A percentile compares a stretch with the other conserved stretches of the same genome.
These are phyloP conservation scores for Nothoprocta pentlandii DNA, from an alignment of 2,113 vertebrate species.

Conservation along the genomic window DNA sequence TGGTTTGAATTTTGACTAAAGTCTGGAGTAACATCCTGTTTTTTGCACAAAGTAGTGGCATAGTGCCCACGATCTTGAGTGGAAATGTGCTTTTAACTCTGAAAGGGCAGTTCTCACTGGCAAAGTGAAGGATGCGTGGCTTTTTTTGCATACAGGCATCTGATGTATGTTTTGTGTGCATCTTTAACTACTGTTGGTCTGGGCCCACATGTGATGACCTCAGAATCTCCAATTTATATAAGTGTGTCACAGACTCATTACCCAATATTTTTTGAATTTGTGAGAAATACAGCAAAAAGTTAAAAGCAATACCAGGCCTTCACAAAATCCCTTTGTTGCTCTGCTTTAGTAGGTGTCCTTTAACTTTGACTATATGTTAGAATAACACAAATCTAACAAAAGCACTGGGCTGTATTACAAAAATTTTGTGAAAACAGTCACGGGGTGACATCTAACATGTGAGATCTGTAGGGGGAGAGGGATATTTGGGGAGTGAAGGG, in stretches of 20 bases:
- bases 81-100: neutral
- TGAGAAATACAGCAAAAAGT: neutral
- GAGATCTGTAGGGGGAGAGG: neutral
- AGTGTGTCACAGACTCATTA: neutral
- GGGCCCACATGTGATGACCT: neutral
- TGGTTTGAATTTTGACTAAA: neutral
- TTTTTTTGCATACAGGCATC: neutral
- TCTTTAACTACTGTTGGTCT: neutral
- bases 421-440: neutral
- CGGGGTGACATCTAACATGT: neutral
- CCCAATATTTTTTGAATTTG: neutral
- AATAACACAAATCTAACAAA: neutral
- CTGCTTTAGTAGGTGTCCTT: neutral
- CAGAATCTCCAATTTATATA: neutral
- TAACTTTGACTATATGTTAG: neutral
- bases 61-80: neutral
- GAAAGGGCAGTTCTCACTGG: neutral
- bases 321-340: neutral
- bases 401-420: neutral
- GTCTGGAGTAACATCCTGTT: neutral
- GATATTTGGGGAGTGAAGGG: neutral
- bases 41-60: neutral
- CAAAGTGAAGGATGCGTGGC: neutral
- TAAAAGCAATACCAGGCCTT: neutral
- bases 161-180: neutral